phyloP scores from a whole-genome alignment of 2,888 invertebrate genomes.

The Malachius bipustulatus region DNA sequence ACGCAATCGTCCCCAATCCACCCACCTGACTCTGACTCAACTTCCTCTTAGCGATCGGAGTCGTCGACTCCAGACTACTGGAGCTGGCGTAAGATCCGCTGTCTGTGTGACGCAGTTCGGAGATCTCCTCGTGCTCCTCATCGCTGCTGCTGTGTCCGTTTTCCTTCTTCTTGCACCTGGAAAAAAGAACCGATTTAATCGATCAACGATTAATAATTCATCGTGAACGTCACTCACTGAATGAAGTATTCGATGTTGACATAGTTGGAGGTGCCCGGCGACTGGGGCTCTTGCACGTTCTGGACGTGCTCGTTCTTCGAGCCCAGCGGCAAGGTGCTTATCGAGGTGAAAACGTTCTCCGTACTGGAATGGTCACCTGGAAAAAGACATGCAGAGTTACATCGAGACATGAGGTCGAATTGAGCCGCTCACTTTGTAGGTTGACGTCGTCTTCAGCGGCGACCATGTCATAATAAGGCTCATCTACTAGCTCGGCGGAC shows the following conservation, averaged over 20 bases:
- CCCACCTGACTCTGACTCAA: conserved; percentile 25
- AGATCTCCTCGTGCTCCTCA: conserved; percentile 43
- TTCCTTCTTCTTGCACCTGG: conserved; percentile 19
- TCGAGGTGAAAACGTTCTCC: conserved; percentile 50
- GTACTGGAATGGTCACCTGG: conserved; percentile 48
- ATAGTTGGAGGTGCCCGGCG: conserved; percentile 75
- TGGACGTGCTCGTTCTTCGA: conserved; percentile 36
- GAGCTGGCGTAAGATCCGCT: conserved; percentile 38
- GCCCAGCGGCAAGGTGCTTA: conserved; percentile 49
- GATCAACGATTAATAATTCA: background rate
- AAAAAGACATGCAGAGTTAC: too few relatives aligned
- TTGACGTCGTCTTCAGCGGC: conserved; percentile 44
- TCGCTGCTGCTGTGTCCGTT: conserved; percentile 32
- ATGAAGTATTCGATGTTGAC: conserved; percentile 89
- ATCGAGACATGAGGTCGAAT: too few relatives aligned
- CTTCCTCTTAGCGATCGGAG: conserved; percentile 37
- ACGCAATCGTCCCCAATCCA: background rate
- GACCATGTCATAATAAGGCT: conserved; percentile 63
- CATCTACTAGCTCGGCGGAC: conserved; percentile 47
- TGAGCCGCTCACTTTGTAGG: conserved; percentile 23
- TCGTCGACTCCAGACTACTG: conserved; percentile 40
- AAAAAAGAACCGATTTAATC: background rate
- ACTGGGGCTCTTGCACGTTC: conserved; percentile 54
- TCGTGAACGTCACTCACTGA: conserved; percentile 46
- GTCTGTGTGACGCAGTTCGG: conserved; percentile 34